phyloP scores from a whole-genome alignment of 2,113 vertebrate genomes.

The Burhinus oedicnemus region DNA sequence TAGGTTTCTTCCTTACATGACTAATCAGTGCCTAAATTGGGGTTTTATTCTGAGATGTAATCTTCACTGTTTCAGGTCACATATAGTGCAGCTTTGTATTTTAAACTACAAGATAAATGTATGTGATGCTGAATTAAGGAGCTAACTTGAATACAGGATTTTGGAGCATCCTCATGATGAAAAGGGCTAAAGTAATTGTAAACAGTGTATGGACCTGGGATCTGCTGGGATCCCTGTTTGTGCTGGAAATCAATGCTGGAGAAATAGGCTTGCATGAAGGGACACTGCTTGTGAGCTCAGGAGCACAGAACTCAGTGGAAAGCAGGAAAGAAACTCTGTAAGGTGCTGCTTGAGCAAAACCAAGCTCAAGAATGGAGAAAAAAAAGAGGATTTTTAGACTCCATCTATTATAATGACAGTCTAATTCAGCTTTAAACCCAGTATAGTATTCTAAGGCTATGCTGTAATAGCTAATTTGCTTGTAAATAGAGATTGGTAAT shows the following conservation, averaged over 20 bases:
- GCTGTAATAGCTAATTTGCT: constrained; percentile 20
- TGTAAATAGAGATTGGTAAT: constrained; percentile 15
- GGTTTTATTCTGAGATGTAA: background rate
- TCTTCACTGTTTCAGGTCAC: background rate
- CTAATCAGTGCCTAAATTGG: background rate
- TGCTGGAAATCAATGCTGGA: background rate
- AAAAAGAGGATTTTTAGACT: background rate
- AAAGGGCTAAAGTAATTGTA: background rate
- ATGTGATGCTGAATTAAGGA: background rate
- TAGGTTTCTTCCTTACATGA: background rate
- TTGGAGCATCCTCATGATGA: background rate
- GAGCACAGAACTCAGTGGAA: background rate
- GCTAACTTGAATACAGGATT: background rate
- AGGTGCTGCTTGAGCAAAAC: background rate
- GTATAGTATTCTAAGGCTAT: background rate
- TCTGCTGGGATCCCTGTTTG: background rate
- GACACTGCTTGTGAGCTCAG: background rate
- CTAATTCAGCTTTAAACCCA: background rate
- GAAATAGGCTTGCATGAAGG: background rate
- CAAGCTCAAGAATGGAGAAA: background rate
- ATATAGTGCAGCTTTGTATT: background rate
- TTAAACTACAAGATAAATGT: background rate
- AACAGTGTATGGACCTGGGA: background rate
- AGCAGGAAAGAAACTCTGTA: background rate
- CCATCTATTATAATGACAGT: background rate